Evolutionary conservation across 2,113 vertebrate genomes (phyloP), one percentile per base, ranked within the genome.

Genomic region (Saccopteryx bilineata): DNA sequence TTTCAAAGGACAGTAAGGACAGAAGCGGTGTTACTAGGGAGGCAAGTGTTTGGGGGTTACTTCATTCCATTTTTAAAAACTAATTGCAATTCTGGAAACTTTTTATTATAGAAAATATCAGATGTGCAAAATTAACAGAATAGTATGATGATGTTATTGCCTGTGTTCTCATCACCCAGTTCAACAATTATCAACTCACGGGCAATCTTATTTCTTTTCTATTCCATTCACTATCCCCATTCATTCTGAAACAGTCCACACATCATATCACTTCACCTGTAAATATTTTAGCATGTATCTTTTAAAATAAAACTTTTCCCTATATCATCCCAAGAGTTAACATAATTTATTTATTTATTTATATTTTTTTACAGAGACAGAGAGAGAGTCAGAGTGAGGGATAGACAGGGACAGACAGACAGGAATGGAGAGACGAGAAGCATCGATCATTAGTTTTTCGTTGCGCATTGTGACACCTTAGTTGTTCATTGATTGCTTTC

Each of bases 211-310:
- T 80, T 82, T 72, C 87, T 60, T 80, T 74, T 69, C 48, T 33
- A 82, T 39, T 76, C 50, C 24, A 56, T 76, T 68, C 50, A 31
- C 56, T 69, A 52, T 5, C 54, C 15, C 11, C 28, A 12, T 66
- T 33, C 12, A 33, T 65, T 90, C 61, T 84, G 24, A 92, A 87
- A 71, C 28, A 86, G 58, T 76, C 83, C 71, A 65, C 84, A 78
- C 12, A 90, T 10, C 18, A 2, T 63, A 68, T 61, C 24, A 88
- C 52, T 79, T 95, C 74, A 60, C 86, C 61, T n/a, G 19, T 84
- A 94, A 85, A 91, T 61, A 95, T 61, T 90, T 79, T 23, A 76
- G 66, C 39, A 89, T 56, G 24, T 46, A 78, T 56, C 33, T 93
- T 82, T 72, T 84, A 84, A 83, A 88, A 56, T 48, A 84, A 56